Base-by-base conservation (phyloP, 2,888 invertebrate species). In the Erpobdella octoculata region DNA sequence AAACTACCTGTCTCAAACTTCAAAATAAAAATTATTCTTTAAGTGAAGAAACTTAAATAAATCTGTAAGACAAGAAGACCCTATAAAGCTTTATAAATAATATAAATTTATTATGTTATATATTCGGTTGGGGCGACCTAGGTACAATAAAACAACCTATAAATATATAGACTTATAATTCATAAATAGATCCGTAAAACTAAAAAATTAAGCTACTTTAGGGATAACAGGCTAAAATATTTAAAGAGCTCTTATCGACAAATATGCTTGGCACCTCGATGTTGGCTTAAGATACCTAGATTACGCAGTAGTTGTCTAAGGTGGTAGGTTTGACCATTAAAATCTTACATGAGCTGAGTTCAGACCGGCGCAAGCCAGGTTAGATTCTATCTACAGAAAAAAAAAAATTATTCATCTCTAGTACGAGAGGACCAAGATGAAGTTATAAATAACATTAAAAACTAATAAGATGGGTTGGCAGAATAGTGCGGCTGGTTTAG, bases 281-380 rank as follows among this genome's bases (percentile, higher is more conserved):
- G 90, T 90, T 90, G 90, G 89, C 90, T 89, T 89, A 89, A 88
- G 86, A 81, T 86, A 85, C 86, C 86, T 85, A 86, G 25, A 86
- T 85, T 86, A 86, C 86, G 89, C 80, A 89, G 87, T 83, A 85
- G 86, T 86, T 88, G 85, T 86, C 85, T 84, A 76, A 72, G 78
- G 75, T 71, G 78, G 73, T 83, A 84, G 85, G 88, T 88, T 87
- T 89, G 89, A 89, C 89, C 86, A 87, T 89, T 89, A 87, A 89
- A 88, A 87, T 87, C 87, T 89, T 89, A 89, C 89, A 89, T 89
- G 89, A 90, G 89, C 89, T 90, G 89, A 90, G 89, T 90, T 90
- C 88, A 90, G 87, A 89, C 89, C 89, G 89, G 89, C 85, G 88
- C 88, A 80, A 90, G 88, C 89, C 89, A 89, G 89, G 89, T 90